A percentile compares a stretch with the other conserved stretches of the same genome.
phyloP scores from a whole-genome alignment of 2,113 vertebrate species.

The Tauraco erythrolophus region DNA sequence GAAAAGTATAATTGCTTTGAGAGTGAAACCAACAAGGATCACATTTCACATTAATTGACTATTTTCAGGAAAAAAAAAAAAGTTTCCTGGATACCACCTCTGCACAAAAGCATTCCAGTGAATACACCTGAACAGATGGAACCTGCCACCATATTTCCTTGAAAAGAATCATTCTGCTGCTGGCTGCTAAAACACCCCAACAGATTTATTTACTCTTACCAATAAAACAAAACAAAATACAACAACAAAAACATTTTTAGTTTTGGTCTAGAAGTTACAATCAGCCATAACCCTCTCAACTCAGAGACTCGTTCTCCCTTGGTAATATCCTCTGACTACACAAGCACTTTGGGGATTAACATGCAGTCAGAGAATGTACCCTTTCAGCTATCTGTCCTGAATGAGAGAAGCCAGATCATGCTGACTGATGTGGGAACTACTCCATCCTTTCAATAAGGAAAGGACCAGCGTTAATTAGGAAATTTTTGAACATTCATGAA shows the following conservation, averaged over 20 bases:
- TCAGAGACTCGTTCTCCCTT: neutral
- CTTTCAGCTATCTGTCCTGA: neutral
- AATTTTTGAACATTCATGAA: slow-evolving; percentile 40
- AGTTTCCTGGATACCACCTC: slow-evolving; percentile 23
- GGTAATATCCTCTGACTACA: neutral
- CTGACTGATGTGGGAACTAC: slow-evolving; percentile 14
- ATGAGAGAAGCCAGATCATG: slow-evolving; percentile 26
- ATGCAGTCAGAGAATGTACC: neutral
- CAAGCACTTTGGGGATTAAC: neutral
- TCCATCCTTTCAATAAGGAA: slow-evolving; percentile 42
- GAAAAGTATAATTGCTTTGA: slow-evolving; percentile 58
- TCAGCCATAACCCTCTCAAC: slow-evolving; percentile 16
- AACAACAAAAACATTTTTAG: slow-evolving; percentile 27
- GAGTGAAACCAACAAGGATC: slow-evolving; percentile 37
- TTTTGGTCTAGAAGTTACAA: slow-evolving; percentile 68
- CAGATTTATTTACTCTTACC: slow-evolving; percentile 55
- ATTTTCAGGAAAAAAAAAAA: neutral
- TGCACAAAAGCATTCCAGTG: slow-evolving; percentile 34
- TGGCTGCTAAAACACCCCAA: slow-evolving; percentile 61
- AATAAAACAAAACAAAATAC: slow-evolving; percentile 29
- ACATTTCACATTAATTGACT: neutral
- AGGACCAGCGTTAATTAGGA: neutral
- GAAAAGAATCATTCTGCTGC: slow-evolving; percentile 40
- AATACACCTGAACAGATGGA: slow-evolving; percentile 56
- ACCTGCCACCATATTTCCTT: slow-evolving; percentile 37